phyloP scores from a whole-genome alignment of 2,888 invertebrate species.

The Girardia tigrina region DNA sequence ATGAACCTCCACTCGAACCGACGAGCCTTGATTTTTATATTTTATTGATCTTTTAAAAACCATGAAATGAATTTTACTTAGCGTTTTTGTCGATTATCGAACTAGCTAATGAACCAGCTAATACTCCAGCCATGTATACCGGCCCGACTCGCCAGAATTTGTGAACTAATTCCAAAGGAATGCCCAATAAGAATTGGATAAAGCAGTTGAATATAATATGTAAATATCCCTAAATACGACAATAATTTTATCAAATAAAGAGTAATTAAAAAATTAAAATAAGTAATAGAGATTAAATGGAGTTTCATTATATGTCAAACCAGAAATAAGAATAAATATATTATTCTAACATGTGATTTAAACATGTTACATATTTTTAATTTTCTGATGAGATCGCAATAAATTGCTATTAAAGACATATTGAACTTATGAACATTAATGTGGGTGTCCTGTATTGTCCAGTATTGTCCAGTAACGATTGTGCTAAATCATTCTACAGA shows the following conservation, averaged over 20 bases:
- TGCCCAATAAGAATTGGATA: slow-evolving; percentile 77
- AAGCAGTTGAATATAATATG: slow-evolving; percentile 78
- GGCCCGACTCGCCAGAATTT: slow-evolving; percentile 74
- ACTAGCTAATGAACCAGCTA: slow-evolving; percentile 52
- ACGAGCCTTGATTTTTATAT: slow-evolving; percentile 57
- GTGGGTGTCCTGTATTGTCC: too few relatives aligned
- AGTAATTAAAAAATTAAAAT: background rate
- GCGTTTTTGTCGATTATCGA: slow-evolving; percentile 50
- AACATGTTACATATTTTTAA: background rate
- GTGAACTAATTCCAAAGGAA: slow-evolving; percentile 89
- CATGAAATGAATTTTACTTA: slow-evolving; percentile 19
- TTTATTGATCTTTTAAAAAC: background rate
- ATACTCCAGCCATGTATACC: slow-evolving; percentile 50
- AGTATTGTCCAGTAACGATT: too few relatives aligned
- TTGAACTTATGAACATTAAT: too few relatives aligned
- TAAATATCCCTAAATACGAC: slow-evolving; percentile 51
- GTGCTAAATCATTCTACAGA: too few relatives aligned
- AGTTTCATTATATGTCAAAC: background rate
- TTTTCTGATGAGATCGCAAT: background rate
- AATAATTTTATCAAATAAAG: background rate
- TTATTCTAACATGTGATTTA: background rate
- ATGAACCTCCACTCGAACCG: slow-evolving; percentile 86
- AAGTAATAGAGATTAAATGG: background rate
- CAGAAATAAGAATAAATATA: background rate
- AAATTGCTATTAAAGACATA: too few relatives aligned